A percentile compares a stretch with the other conserved stretches of the same genome.
Conservation (phyloP, 2,113 vertebrate species). For the Semnornis frantzii region DNA sequence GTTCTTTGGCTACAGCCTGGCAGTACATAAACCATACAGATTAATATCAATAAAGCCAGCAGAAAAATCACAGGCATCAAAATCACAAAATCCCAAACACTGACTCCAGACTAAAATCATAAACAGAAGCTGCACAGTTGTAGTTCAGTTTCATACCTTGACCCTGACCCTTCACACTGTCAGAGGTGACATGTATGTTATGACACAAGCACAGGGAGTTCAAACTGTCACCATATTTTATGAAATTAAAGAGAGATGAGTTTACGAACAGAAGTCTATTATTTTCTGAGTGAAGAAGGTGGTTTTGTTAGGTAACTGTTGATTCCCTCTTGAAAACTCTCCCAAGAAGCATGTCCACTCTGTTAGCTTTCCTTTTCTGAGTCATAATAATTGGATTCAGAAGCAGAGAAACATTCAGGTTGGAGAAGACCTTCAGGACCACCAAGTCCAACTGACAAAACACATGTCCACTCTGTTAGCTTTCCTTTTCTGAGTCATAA, state of each 20-base stretch:
- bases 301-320: background rate
- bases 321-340: background rate
- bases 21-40: slow-evolving; percentile 52
- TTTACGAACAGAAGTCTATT: slow-evolving; percentile 17
- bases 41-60: slow-evolving; percentile 44
- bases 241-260: background rate
- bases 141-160: slow-evolving; percentile 22
- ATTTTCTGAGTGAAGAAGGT: background rate
- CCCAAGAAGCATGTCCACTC: background rate
- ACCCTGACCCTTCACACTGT: background rate
- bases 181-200: background rate
- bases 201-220: background rate
- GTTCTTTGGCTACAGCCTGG: slow-evolving; percentile 48
- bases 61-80: slow-evolving; percentile 25
- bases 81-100: background rate
- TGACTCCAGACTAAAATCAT: slow-evolving; percentile 31
- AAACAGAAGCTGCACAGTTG: slow-evolving; percentile 18
- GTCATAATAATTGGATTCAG: background rate
- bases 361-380: background rate
- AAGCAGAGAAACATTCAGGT: too few relatives aligned
- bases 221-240: background rate
- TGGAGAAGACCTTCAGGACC: too few relatives aligned
- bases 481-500: background rate
- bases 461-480: background rate
- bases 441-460: background rate